Base-by-base conservation (phyloP, 1,140 invertebrate species). In the Geopemphigus sp. region DNA sequence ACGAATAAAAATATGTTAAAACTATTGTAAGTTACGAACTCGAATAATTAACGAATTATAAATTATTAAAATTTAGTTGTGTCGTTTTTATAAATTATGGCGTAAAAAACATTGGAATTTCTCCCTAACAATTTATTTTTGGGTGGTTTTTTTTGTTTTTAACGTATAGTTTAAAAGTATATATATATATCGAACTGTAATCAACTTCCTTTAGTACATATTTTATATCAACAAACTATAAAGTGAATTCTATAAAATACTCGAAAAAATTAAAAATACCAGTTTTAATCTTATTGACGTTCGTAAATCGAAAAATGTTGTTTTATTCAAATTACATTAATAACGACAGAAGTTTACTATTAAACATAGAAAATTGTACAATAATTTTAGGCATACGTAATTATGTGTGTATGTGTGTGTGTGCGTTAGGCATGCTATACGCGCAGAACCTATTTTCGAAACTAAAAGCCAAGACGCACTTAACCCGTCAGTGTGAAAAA, bases 311-410 rank as follows among this genome's bases (percentile, higher is more conserved):
- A 68, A 39, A 68, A 68, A 50, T 68, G 66, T 68, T 68, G 66
- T 68, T 68, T 68, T 68, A 68, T 68, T 68, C 66, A 68, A 68
- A 68, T 68, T 68, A 50, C 47, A 68, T 68, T 50, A 68, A 68
- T 50, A 47, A 39, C 66, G 32, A 26, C 45, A 5, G 22, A 14
- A 15, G 22, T 68, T 50, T 47, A 68, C 64, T 39, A 68, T 50
- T 39, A 14, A 26, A 50, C 26, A 50, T 68, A 17, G 66, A 68
- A 68, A 50, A 66, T 14, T 68, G 5, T 68, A 50, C 66, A 68
- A 50, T 50, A 50, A 68, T 50, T 68, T 50, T 26, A 2, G 39
- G 1, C 22, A 45, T 17, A 22, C 45, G 66, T n/a, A n/a, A n/a
- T n/a, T n/a, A n/a, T n/a, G n/a, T n/a, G n/a, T n/a, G n/a, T n/a